Base-by-base conservation (phyloP, 2,888 invertebrate species). In the Orgyia antiqua region DNA sequence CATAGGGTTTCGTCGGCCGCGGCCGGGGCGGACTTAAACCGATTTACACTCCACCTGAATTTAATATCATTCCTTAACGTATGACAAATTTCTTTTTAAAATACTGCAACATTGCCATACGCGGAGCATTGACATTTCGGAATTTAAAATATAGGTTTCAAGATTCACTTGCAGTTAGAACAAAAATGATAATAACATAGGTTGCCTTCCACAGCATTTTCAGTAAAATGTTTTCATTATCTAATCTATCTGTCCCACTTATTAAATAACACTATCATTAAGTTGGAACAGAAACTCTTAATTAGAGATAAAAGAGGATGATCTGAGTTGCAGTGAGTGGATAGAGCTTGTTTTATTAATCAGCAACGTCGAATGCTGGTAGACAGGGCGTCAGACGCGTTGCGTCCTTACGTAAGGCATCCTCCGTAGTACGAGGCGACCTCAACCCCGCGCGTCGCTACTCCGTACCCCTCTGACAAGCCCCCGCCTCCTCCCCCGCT, bases 301-400 rank as follows among this genome's bases (percentile, higher is more conserved):
- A 65, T 68, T 67, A 66, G 61, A 68, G 61, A 66, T 65, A 42
- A 21, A 21, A 50, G 53, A 42, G 57, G 55, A 61, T 62, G 62
- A 68, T 68, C 67, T 68, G 53, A 58, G 67, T 64, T 72, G 73
- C 70, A 70, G 51, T 37, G 42, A 58, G 57, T 53, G 68, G 66
- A 69, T 74, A 67, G 60, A 59, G 64, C 64, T 71, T 71, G 72
- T 76, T 80, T 79, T 79, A 80, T 76, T 82, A 82, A 83, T 79
- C 78, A 71, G 69, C 52, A 68, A 51, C 59, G 62, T 58, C 51
- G 61, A 56, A 50, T 36, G 59, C 45, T 56, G 58, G 76, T 59
- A 82, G 82, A 83, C 83, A 58, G 75, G 72, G 70, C 69, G 73
- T 75, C 77, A 83, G 82, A 82, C 82, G 75, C 69, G 71, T 57